Evolutionary conservation across 1,140 invertebrate species (phyloP), one percentile per base, ranked within the genome.

Genomic region (Drosophila suzukii): DNA sequence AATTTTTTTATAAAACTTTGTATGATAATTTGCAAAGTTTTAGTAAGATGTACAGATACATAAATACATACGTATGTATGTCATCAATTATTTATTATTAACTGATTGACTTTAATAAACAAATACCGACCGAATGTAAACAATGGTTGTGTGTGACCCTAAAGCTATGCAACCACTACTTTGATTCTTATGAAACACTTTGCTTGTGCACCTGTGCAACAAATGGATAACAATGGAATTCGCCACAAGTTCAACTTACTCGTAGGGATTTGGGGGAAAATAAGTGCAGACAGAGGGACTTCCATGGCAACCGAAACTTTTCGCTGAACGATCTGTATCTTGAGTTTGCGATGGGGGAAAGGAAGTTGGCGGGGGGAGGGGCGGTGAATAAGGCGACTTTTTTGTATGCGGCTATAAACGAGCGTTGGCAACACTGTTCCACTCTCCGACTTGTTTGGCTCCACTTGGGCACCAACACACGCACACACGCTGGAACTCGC

Each of bases 351-450:
- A 10, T 27, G 15, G 24, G 4, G 10, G 47, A 36, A n/a, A 13
- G 27, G 57, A 6, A 34, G 27, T 27, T 27, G 0, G 43, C 17
- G 43, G 17, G 7, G 38, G 38, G 10, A 13, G 5, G 30, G 13
- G 39, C 30, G 43, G 12, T 1, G 34, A 68, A 53, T 34, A 43
- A 66, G 15, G 46, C 30, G 24, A 55, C 41, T 70, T 62, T 62
- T 65, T 67, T 62, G 17, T 68, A 51, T 38, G 38, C 20, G 17
- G 39, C 38, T 24, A 65, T 43, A 27, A 68, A 44, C 34, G 36
- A 15, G 43, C 46, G 46, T 68, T 68, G 65, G 65, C 46, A 68
- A 68, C 65, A 51, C 65, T 68, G 46, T 34, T 51, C 47, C 38
- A 38, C 57, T 61, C 57, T 46, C 43, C 15, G 50, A 47, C 39